Base-by-base conservation (phyloP, 2,113 vertebrate species). In the Tenebrosternarchus preto region DNA sequence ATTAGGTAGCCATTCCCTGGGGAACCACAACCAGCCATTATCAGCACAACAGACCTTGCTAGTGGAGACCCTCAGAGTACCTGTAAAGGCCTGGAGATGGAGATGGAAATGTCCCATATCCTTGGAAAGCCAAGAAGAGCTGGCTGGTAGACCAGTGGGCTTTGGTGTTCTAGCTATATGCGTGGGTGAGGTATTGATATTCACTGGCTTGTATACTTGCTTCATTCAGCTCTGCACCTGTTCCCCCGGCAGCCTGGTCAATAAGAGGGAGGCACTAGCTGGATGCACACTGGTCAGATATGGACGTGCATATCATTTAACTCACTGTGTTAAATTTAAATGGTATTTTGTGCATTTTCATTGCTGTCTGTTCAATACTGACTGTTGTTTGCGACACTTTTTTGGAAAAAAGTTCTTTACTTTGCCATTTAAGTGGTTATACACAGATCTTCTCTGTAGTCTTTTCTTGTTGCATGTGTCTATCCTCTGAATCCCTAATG, bases 1-100 rank as follows among this genome's bases (percentile, higher is more conserved):
- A 78, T 89, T 83, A 88, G 90, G 82, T 83, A 89, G 82, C 84
- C 89, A 84, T 87, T 90, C 80, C 82, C 61, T 68, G 16, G 64
- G 59, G 68, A 70, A 74, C 60, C 57, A 31, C 71, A 74, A 33
- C 76, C 82, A 22, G 22, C 83, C 79, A 82, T 88, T 83, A 82
- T 80, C 82, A 80, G 84, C 77, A 63, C n/a, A 31, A 33, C 70
- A 68, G 27, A 19, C 67, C 75, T 73, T 76, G 36, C 16, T 73
- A 61, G 39, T 56, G 57, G 79, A 66, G 53, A 64, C 17, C 75
- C 75, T 82, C 16, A 76, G 59, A 60, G 25, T 60, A 24, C 20
- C 33, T 59, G 11, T 29, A 24, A 81, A 84, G 55, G 11, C 25
- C 27, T 16, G 9, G 25, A 70, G 12, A 63, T 61, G 39, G 36